phyloP scores from a whole-genome alignment of 2,888 invertebrate genomes.

The Subacronicta megacephala region DNA sequence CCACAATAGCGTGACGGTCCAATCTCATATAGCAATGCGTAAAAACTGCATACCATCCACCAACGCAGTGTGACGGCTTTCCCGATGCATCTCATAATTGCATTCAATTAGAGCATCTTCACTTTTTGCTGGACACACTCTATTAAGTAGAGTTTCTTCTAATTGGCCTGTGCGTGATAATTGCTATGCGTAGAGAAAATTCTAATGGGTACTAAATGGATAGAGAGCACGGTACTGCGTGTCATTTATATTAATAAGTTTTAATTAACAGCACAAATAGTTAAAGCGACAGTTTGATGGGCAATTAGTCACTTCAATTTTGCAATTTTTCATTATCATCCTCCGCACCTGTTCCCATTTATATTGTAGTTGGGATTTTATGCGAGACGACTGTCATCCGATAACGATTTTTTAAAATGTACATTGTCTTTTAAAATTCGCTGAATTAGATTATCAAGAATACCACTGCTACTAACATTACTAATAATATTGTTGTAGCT shows the following conservation, averaged over 20 bases:
- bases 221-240: conserved; percentile 27
- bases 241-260: conserved; percentile 22
- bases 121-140: conserved; percentile 81
- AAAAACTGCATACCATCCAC: conserved; percentile 70
- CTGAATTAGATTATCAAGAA: too few relatives aligned
- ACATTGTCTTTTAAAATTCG: too few relatives aligned
- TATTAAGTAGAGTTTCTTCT: conserved; percentile 81
- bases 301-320: too few relatives aligned
- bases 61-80: conserved; percentile 85
- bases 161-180: conserved; percentile 67
- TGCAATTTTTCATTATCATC: too few relatives aligned
- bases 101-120: conserved; percentile 83
- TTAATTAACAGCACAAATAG: background rate
- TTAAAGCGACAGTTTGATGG: background rate
- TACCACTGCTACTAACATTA: too few relatives aligned
- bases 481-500: too few relatives aligned
- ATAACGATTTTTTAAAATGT: too few relatives aligned
- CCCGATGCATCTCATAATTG: conserved; percentile 81
- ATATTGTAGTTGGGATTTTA: too few relatives aligned
- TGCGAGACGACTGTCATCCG: too few relatives aligned
- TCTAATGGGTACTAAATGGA: conserved; percentile 27
- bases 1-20: conserved; percentile 50
- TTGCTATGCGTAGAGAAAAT: conserved; percentile 53
- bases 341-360: too few relatives aligned
- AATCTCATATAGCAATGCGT: conserved; percentile 42